Conservation (phyloP, 2,113 vertebrate species). For the Tyto alba region DNA sequence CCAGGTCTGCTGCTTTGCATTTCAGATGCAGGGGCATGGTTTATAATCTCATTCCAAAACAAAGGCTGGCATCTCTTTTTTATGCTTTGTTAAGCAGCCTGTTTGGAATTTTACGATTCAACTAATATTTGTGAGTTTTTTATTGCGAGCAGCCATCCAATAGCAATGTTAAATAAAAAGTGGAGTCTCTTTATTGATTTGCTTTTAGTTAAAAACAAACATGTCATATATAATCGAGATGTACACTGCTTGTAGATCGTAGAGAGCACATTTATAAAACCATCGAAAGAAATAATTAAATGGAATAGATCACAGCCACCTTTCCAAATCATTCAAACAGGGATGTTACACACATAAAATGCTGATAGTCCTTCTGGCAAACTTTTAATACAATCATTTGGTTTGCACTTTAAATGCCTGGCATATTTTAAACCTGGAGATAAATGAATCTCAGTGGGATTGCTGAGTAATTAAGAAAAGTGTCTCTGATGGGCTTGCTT, state of each 20-base stretch:
- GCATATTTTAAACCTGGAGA: constrained; percentile 24
- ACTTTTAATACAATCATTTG: constrained; percentile 28
- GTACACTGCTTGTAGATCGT: background rate
- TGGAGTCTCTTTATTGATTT: constrained; percentile 21
- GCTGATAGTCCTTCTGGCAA: background rate
- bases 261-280: constrained; percentile 4
- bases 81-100: background rate
- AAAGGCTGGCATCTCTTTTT: background rate
- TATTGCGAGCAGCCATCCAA: background rate
- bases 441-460: constrained; percentile 52
- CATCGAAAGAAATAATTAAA: background rate
- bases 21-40: background rate
- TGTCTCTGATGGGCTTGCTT: constrained; percentile 21
- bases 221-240: background rate
- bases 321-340: background rate
- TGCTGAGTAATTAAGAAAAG: constrained; percentile 50
- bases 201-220: constrained; percentile 33
- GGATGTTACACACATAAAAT: background rate
- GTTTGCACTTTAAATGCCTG: constrained; percentile 7
- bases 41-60: background rate
- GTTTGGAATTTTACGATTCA: constrained; percentile 23
- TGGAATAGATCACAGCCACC: background rate
- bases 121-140: background rate
- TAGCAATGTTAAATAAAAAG: background rate
- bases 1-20: background rate